Evolutionary conservation across 2,113 vertebrate genomes (phyloP), one percentile per base, ranked within the genome.

Genomic region (Garra rufa): DNA sequence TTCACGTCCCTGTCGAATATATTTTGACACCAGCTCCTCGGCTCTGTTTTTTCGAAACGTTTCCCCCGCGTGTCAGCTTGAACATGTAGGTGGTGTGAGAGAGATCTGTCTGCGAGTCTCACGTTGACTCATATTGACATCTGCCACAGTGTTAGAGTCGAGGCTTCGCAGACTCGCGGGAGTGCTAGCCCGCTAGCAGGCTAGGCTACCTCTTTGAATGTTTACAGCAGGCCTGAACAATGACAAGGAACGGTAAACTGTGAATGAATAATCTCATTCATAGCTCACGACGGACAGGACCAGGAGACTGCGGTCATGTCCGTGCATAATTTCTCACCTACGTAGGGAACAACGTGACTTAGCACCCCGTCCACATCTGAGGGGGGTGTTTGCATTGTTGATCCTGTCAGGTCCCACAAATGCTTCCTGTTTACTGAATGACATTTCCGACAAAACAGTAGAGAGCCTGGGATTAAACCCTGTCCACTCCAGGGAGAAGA

Each of bases 101-200:
- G 70, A 88, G 88, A 90, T 88, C 88, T 88, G 87, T 88, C 89
- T 84, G 82, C 85, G 89, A 85, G 86, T 88, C 90, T 91, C 86
- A 65, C 88, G 85, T 89, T 91, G 92, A 90, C 90, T 94, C 92
- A 91, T 89, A 69, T 93, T 91, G 87, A 87, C 91, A 91, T 92
- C 91, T 92, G 93, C 87, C 89, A 69, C 83, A 34, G 69, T 88
- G 87, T 87, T 75, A 84, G 57, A 61, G 83, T 74, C 71, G 48
- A 85, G 89, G 76, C 63, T 63, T 73, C 44, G 70, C 76, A 67
- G 79, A 80, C 80, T 52, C 30, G 57, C 82, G 48, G 82, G 76
- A 69, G 59, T 59, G 86, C 80, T 78, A 79, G 46, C 38, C 11
- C 17, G 15, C 74, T 78, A 79, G 70, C 78, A 75, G 75, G 75